Percentiles rank a stretch among this genome's conserved stretches.
Conservation (phyloP, 2,797 vertebrate species). For the Liasis olivaceus region DNA sequence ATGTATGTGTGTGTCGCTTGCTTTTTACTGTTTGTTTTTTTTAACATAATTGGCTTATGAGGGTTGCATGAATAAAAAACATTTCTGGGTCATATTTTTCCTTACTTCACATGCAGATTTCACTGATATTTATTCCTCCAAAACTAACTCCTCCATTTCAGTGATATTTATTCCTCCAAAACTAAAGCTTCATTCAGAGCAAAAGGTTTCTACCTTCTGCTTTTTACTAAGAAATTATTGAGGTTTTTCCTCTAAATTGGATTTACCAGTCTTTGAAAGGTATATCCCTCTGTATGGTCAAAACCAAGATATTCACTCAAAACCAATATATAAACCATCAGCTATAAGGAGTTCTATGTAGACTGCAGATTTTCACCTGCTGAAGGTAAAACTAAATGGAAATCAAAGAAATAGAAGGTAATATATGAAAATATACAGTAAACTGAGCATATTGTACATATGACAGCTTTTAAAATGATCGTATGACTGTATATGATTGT, state of each 20-base stretch:
- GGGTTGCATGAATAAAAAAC: not conserved
- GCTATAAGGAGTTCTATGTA: slow-evolving; percentile 48
- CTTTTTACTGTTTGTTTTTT: not conserved
- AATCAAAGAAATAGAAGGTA: slow-evolving; percentile 33
- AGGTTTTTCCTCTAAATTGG: not conserved
- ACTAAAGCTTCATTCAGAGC: not conserved
- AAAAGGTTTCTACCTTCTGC: not conserved
- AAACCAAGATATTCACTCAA: too few relatives aligned
- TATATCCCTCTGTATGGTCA: not conserved
- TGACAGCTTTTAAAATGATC: slow-evolving; percentile 57
- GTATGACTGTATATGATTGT: slow-evolving; percentile 31
- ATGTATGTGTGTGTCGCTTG: not conserved
- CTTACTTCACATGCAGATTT: not conserved
- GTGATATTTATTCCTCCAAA: not conserved
- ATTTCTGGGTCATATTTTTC: not conserved
- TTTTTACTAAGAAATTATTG: not conserved
- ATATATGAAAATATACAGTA: slow-evolving; percentile 64
- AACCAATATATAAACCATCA: not conserved
- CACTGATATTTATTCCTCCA: not conserved
- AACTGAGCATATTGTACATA: slow-evolving; percentile 49
- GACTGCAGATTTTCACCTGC: not conserved
- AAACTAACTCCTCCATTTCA: too few relatives aligned
- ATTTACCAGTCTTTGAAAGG: not conserved
- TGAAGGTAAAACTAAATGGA: not conserved
- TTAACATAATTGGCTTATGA: not conserved